Conservation (phyloP, 2,888 invertebrate species). For the Disparrhopalites patrizii region DNA sequence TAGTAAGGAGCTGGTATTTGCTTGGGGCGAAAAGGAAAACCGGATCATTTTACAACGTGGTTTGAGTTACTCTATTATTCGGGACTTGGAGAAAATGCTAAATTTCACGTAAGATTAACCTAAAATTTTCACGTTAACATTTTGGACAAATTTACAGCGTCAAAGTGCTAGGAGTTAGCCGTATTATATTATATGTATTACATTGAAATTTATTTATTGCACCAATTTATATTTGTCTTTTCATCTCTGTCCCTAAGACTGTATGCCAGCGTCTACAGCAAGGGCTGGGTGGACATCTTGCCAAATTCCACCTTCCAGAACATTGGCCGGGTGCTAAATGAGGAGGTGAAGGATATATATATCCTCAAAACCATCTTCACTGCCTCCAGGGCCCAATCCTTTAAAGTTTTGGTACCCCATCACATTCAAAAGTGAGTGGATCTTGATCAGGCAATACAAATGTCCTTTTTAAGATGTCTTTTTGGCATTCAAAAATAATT, state of each 20-base stretch:
- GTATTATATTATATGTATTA: too few species aligned
- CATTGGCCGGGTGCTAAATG: background rate
- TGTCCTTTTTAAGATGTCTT: background rate
- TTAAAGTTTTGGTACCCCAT: background rate
- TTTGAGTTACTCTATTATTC: background rate
- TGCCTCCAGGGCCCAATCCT: background rate
- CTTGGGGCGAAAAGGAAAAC: background rate
- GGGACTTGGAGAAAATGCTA: background rate
- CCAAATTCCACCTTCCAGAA: background rate
- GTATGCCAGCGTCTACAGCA: background rate
- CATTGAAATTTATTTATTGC: too few species aligned
- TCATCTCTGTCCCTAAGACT: too few species aligned
- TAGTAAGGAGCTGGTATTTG: background rate
- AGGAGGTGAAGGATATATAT: background rate
- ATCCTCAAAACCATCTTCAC: background rate
- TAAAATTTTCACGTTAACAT: background rate
- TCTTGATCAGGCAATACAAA: too few species aligned
- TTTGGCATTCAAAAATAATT: background rate
- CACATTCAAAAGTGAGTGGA: conserved; percentile 3
- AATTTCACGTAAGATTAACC: background rate
- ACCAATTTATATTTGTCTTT: too few species aligned
- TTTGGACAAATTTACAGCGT: background rate
- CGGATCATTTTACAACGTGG: background rate
- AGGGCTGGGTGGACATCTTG: background rate
- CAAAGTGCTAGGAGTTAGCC: too few species aligned